phyloP scores from a whole-genome alignment of 2,888 invertebrate genomes.

The Germaria angustata region DNA sequence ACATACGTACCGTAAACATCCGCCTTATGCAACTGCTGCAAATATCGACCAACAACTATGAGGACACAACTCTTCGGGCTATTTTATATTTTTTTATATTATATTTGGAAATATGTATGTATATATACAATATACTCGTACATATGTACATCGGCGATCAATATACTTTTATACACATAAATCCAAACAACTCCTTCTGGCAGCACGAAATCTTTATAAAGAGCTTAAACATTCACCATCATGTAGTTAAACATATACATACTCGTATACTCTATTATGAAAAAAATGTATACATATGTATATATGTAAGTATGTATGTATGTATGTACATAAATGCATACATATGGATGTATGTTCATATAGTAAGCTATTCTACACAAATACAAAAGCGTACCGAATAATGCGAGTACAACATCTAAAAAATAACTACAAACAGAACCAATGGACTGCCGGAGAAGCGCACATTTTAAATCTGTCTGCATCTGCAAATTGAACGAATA shows the following conservation, averaged over 20 bases:
- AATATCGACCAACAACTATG: slow-evolving; percentile 71
- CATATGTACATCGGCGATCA: slow-evolving; percentile 44
- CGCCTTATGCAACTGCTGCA: slow-evolving; percentile 77
- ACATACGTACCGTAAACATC: slow-evolving; percentile 76
- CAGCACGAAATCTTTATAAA: slow-evolving; percentile 54
- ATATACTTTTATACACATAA: no score
- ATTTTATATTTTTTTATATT: slow-evolving; percentile 59
- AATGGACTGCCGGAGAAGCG: slow-evolving; percentile 70
- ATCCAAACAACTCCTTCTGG: slow-evolving; percentile 57
- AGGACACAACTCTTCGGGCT: slow-evolving; percentile 74
- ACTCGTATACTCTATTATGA: neutral
- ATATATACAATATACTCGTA: neutral
- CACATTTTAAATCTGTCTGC: slow-evolving; percentile 76
- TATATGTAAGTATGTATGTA: neutral
- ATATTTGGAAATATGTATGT: slow-evolving; percentile 44
- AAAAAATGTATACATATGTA: neutral
- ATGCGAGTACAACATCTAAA: slow-evolving; percentile 24
- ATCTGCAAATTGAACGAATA: slow-evolving; percentile 77
- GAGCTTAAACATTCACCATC: slow-evolving; percentile 35
- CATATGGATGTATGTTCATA: neutral
- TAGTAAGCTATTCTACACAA: slow-evolving; percentile 1
- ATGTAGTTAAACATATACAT: neutral
- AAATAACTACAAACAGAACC: slow-evolving; percentile 49
- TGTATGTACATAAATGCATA: neutral
- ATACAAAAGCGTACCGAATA: slow-evolving; percentile 13